A percentile compares a stretch with the other conserved stretches of the same genome.
These are phyloP conservation scores for Agapostemon virescens DNA, from an alignment of 2,888 invertebrate species.

Conservation along the genomic window DNA sequence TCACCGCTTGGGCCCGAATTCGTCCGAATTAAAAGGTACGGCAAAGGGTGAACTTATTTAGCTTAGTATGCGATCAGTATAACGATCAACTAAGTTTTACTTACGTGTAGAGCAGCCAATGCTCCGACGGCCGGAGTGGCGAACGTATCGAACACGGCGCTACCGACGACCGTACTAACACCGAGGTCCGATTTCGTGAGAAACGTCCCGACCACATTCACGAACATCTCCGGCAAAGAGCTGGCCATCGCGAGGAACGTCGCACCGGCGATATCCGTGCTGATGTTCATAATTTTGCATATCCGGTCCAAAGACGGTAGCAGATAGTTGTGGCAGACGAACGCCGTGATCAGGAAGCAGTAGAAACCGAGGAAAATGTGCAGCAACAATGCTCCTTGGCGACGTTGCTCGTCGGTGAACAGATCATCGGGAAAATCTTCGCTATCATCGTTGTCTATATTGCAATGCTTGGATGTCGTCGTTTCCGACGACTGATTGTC, in stretches of 20 bases:
- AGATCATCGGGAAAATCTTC: slow-evolving; percentile 83
- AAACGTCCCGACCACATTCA: slow-evolving; percentile 93
- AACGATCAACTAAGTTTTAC: slow-evolving; percentile 8
- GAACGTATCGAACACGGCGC: slow-evolving; percentile 92
- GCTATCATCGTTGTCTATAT: slow-evolving; percentile 53
- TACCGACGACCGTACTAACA: slow-evolving; percentile 93
- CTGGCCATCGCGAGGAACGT: slow-evolving; percentile 98
- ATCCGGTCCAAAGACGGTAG: slow-evolving; percentile 94
- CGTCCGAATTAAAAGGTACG: too few relatives aligned
- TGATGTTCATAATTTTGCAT: slow-evolving; percentile 89
- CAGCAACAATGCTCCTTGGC: slow-evolving; percentile 89
- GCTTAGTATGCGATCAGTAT: too few relatives aligned
- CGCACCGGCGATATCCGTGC: slow-evolving; percentile 96
- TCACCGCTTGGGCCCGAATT: too few relatives aligned
- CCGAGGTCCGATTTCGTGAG: slow-evolving; percentile 92
- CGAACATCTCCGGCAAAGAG: slow-evolving; percentile 96
- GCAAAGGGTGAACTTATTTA: too few relatives aligned
- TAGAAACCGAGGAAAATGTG: slow-evolving; percentile 90
- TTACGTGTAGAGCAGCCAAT: slow-evolving; percentile 87
- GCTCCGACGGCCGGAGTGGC: slow-evolving; percentile 92
- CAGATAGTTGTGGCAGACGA: slow-evolving; percentile 95
- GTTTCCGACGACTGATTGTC: too few relatives aligned
- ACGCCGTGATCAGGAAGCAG: slow-evolving; percentile 91
- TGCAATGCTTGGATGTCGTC: background rate
- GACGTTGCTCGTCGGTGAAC: slow-evolving; percentile 85